Conservation (phyloP, 2,797 vertebrate species). For the Rhynchonycteris naso region DNA sequence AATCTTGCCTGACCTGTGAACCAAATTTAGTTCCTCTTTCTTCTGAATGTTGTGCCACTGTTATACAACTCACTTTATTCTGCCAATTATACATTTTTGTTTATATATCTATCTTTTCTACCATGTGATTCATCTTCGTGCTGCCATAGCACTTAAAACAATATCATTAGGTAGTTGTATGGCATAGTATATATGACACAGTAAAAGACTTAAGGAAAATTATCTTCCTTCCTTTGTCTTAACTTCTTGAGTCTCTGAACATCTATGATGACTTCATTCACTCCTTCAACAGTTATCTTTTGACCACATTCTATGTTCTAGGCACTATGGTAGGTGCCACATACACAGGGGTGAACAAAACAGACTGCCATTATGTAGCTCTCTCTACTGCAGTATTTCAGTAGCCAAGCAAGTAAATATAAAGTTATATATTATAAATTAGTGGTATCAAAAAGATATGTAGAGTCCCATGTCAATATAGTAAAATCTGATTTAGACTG, state of each 20-base stretch:
- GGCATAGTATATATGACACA: background rate
- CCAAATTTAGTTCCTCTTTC: background rate
- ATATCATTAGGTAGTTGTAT: background rate
- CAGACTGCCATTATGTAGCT: background rate
- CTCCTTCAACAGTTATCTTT: background rate
- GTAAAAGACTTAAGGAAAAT: background rate
- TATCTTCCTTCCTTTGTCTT: background rate
- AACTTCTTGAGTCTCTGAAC: conserved; percentile 3
- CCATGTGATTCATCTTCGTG: background rate
- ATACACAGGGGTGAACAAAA: background rate
- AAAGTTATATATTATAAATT: background rate
- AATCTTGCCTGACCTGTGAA: background rate
- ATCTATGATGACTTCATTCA: background rate
- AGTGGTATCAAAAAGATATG: background rate
- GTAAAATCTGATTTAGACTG: background rate
- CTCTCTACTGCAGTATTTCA: background rate
- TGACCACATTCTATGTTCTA: background rate
- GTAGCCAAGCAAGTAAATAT: background rate
- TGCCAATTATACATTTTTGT: background rate
- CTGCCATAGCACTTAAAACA: background rate
- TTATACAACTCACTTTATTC: background rate
- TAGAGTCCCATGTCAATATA: background rate
- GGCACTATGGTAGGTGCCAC: background rate
- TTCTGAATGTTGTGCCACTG: background rate
- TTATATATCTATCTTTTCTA: background rate